Evolutionary conservation across 1,140 invertebrate genomes (phyloP).

Genomic region (Camponotus floridanus): DNA sequence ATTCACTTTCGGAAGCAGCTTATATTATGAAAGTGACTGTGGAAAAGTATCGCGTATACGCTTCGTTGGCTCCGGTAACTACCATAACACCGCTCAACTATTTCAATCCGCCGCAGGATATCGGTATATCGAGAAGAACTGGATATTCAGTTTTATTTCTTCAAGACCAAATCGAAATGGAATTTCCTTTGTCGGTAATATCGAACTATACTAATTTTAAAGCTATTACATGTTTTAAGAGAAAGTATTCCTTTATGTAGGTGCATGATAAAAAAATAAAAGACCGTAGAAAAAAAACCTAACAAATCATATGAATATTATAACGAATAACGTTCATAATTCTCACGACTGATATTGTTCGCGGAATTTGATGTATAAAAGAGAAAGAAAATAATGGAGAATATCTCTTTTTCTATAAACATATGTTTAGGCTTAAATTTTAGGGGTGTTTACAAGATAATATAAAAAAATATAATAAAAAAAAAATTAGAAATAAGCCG

Average conservation of each 20-base stretch:
- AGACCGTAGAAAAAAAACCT: neutral
- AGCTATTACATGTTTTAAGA: neutral
- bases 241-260: neutral
- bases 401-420: too few species aligned
- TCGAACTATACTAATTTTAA: neutral
- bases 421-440: too few species aligned
- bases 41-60: constrained; percentile 75
- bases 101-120: constrained; percentile 72
- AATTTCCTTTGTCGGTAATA: constrained; percentile 15
- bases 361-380: neutral
- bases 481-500: neutral
- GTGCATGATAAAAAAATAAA: neutral
- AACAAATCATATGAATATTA: neutral
- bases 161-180: constrained; percentile 36
- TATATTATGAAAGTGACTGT: constrained; percentile 74
- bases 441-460: neutral
- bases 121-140: constrained; percentile 59
- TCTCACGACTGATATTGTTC: neutral
- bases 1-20: constrained; percentile 76
- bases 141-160: constrained; percentile 31
- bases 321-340: neutral
- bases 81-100: constrained; percentile 59
- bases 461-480: neutral
- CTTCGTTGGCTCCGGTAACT: constrained; percentile 70
- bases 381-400: neutral